Evolutionary conservation across 2,113 vertebrate genomes (phyloP), one percentile per base, ranked within the genome.

Genomic region (Siphamia tubifer): DNA sequence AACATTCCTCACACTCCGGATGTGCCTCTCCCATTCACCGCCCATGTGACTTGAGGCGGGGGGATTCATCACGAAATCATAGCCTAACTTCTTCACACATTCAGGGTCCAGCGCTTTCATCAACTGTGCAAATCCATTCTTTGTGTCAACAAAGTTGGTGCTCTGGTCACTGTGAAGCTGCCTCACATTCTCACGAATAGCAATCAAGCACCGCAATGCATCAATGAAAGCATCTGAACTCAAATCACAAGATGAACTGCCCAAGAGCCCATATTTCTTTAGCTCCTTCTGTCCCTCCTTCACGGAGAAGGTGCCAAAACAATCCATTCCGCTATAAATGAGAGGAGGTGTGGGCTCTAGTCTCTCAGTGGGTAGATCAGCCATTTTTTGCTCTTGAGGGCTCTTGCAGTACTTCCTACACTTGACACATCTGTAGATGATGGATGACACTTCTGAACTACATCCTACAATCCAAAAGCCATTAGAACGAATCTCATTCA

Each of bases 391-490:
- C 13, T 40, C 25, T 23, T 25, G 56, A n/a, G n/a, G n/a, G n/a
- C n/a, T 47, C 8, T 25, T 31, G 21, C 65, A 62, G 52, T 42
- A 54, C 15, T 12, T 52, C 38, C 36, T 24, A 13, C 51, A 68
- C 17, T 36, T 47, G 13, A 38, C 21, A 30, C 40, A 67, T 11
- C 45, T 55, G 64, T 67, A 47, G 13, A 67, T 67, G 40, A 55
- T 13, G 13, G 51, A 67, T 13, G 64, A 27, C 10, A 56, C 51
- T 16, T 38, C 49, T 13, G 55, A 8, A 27, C 39, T 67, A 19
- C 64, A 67, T 25, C 51, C 64, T 10, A 45, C 19, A 13, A 67
- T 55, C 42, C 52, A 42, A 4, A 75, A 32, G 15, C 43, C 55
- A 44, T 49, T 58, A 4, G 30, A 8, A 45, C 64, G 10, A 12